Evolutionary conservation across 2,888 invertebrate genomes (phyloP).

Genomic region (Dioctria linearis): DNA sequence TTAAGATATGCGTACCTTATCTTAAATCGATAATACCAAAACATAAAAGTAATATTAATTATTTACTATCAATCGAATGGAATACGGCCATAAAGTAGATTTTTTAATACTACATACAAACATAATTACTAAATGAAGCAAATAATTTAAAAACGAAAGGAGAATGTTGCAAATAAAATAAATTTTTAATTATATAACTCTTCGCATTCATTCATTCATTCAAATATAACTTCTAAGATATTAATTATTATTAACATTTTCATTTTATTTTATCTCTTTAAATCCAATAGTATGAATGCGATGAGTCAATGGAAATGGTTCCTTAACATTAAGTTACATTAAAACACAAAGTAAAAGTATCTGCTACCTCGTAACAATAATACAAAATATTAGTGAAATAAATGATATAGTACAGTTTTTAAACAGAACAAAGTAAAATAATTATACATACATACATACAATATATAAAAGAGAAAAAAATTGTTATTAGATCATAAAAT

Average conservation of each 20-base stretch:
- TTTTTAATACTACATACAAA: no score
- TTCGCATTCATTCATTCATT: slow-evolving; percentile 40
- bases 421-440: slow-evolving; percentile 43
- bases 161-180: slow-evolving; percentile 30
- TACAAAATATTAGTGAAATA: slow-evolving; percentile 52
- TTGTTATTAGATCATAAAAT: slow-evolving; percentile 40
- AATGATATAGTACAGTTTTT: slow-evolving; percentile 49
- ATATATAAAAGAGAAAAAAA: slow-evolving; percentile 41
- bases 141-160: not conserved
- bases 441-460: slow-evolving; percentile 48
- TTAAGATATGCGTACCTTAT: slow-evolving; percentile 5
- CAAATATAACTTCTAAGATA: not conserved
- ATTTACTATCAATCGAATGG: no score
- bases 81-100: no score
- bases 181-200: slow-evolving; percentile 23
- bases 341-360: slow-evolving; percentile 45
- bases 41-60: not conserved
- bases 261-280: slow-evolving; percentile 19
- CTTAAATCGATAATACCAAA: slow-evolving; percentile 3
- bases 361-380: slow-evolving; percentile 52
- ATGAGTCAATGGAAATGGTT: slow-evolving; percentile 42
- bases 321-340: slow-evolving; percentile 47
- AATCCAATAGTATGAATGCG: slow-evolving; percentile 31
- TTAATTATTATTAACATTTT: not conserved
- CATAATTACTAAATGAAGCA: no score